Evolutionary conservation across 92 coral and sea anemone species (phyloP), one percentile per base, ranked within the genome.

Genomic region (Bergia puertoricense): DNA sequence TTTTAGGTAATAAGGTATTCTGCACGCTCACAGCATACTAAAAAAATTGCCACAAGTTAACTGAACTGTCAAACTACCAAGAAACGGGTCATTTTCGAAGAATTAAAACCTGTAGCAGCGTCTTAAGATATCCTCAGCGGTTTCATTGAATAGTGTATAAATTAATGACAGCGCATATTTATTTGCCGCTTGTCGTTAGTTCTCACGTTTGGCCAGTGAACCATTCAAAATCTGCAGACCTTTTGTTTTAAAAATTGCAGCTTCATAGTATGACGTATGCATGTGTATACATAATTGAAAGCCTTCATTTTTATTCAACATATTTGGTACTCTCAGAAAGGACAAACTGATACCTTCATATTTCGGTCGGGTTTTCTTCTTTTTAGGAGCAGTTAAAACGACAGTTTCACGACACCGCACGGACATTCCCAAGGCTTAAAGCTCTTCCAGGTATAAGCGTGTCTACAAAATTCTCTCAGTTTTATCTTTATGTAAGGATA

Each of bases 371-470:
- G 42, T 20, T 43, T 43, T 22, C 2, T 74, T 74, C 37, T 13
- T 77, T 77, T 45, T 22, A 79, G 82, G 66, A 50, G 43, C 82
- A 50, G 43, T 3, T 79, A 16, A 50, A 36, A 79, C 57, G 82
- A 36, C n/a, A 79, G 50, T 46, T 46, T n/a, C 67, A 7, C 6
- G 65, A 3, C 67, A 23, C 6, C 41, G 43, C 82, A n/a, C 41
- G 40, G 4, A 30, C 82, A 8, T 23, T 38, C 7, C 67, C 67
- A n/a, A 30, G 3, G 39, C n/a, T 79, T n/a, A 18, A 50, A 79
- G 82, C 39, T 8, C 30, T 76, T 2, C 54, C 2, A 48, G 82
- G 82, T 79, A 76, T 41, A 73, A 73, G 69, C 69, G 30, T 6
- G 23, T 20, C 41, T 79, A 50, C 22, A 50, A 54, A 50, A 3